Base-by-base conservation (phyloP, 1,140 invertebrate species). In the Eulimnadia texana region DNA sequence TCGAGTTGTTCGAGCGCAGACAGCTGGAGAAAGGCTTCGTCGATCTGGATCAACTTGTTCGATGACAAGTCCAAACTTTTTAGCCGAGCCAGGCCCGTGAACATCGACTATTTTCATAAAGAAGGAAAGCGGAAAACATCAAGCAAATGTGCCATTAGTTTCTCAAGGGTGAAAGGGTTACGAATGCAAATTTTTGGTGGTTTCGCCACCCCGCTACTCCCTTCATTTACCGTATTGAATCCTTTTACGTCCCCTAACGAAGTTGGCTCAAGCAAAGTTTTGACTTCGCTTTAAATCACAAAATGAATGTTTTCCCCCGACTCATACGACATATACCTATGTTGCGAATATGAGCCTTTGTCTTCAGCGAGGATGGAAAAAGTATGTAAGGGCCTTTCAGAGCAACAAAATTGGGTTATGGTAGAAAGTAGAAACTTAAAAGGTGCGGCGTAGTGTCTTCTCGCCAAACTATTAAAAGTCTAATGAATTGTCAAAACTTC, bases 1-100 rank as follows among this genome's bases (percentile, higher is more conserved):
- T 86, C 83, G 0, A 89, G 74, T 69, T 82, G 79, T 67, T 85
- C 81, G 20, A 90, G 68, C 55, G 76, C 78, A 53, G 74, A 58
- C n/a, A 76, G 54, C n/a, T 67, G 64, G 24, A 67, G 47, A 27
- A 77, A 70, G 23, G 72, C 67, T 13, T 68, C 65, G 9, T 70
- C 70, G 50, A 78, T 66, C 51, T 64, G 66, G 50, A 60, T 64
- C 10, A 79, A 62, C 10, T 66, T 66, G 66, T 78, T 79, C 20
- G 70, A 67, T 3, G 72, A 72, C 20, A 79, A 66, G 55, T 75
- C 72, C n/a, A 79, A 67, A 54, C 71, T 70, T 23, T 67, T 65
- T 20, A 79, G 64, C 19, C 67, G 63, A 11, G 58, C n/a, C 11
- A 77, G 63, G 16, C 73, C 72, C 3, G 58, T 59, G 50, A 78